These are phyloP conservation scores for Cariama cristata DNA, from an alignment of 2,113 vertebrate genomes.

Conservation along the genomic window DNA sequence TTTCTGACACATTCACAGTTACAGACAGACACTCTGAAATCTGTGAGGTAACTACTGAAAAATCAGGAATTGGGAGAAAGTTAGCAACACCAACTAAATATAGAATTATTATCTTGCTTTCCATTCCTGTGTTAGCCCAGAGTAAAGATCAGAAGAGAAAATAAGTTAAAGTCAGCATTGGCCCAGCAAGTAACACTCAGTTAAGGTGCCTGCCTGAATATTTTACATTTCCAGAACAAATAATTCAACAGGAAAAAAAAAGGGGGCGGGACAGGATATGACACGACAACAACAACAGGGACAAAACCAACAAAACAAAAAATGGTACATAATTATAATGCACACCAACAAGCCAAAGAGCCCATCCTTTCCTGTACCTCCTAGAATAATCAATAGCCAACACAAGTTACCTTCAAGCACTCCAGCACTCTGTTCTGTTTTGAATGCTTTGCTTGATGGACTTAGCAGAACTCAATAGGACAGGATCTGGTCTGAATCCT, in stretches of 20 bases:
- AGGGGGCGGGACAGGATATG: background rate
- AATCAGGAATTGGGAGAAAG: background rate
- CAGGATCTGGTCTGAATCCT: background rate
- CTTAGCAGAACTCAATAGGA: background rate
- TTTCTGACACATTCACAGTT: background rate
- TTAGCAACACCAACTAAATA: background rate
- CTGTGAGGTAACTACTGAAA: background rate
- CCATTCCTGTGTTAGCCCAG: background rate
- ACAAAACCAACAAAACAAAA: background rate
- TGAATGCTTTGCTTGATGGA: background rate
- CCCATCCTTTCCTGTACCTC: background rate
- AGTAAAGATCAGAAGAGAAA: background rate
- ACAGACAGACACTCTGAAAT: conserved; percentile 12
- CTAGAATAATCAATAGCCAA: background rate
- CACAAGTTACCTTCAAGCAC: background rate
- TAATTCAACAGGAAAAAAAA: background rate
- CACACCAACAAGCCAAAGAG: background rate
- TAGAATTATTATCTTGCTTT: background rate
- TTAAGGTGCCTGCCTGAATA: background rate
- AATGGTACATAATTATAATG: background rate
- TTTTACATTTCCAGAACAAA: background rate
- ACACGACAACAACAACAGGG: background rate
- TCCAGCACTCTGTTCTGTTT: background rate
- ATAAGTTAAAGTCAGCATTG: background rate
- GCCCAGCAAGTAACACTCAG: background rate